A percentile compares a stretch with the other conserved stretches of the same genome.
phyloP scores from a whole-genome alignment of 92 coral and sea anemone genomes.

The Porites lobata region DNA sequence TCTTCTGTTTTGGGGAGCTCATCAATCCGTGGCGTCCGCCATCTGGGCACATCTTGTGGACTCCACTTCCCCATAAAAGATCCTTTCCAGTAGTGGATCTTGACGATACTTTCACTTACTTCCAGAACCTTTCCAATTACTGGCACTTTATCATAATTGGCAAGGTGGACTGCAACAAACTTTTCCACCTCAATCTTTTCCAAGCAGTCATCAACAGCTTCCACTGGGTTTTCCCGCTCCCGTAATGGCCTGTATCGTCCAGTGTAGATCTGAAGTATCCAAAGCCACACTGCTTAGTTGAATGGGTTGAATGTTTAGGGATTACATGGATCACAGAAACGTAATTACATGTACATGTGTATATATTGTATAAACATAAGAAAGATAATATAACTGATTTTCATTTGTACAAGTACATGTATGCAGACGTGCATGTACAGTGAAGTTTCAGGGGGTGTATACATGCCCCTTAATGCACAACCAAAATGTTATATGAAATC shows the following conservation, averaged over 20 bases:
- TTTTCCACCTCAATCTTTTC: constrained; percentile 19
- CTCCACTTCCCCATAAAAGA: constrained; percentile 56
- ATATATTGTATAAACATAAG: too few relatives aligned
- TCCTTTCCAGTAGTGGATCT: constrained; percentile 70
- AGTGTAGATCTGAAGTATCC: constrained; percentile 38
- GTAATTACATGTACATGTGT: too few relatives aligned
- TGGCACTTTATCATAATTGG: constrained; percentile 29
- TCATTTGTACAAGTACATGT: too few relatives aligned
- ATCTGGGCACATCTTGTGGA: constrained; percentile 46
- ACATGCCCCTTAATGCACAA: too few relatives aligned
- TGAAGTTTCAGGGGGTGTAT: too few relatives aligned
- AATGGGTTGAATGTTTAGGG: not conserved
- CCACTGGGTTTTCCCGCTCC: constrained; percentile 13
- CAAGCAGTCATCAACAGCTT: constrained; percentile 7
- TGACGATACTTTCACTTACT: constrained; percentile 14
- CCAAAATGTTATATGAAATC: too few relatives aligned
- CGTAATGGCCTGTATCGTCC: constrained; percentile 32
- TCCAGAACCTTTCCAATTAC: constrained; percentile 60
- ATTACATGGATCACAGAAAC: too few relatives aligned
- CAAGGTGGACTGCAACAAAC: constrained; percentile 17
- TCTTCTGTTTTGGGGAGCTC: constrained; percentile 47
- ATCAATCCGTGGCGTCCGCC: constrained; percentile 55
- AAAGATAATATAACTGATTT: too few relatives aligned
- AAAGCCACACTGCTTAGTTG: not conserved
- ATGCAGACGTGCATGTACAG: too few relatives aligned